A percentile compares a stretch with the other conserved stretches of the same genome.
These are phyloP conservation scores for Hypsibius dujardini DNA, from an alignment of 1,140 invertebrate genomes.

Conservation along the genomic window DNA sequence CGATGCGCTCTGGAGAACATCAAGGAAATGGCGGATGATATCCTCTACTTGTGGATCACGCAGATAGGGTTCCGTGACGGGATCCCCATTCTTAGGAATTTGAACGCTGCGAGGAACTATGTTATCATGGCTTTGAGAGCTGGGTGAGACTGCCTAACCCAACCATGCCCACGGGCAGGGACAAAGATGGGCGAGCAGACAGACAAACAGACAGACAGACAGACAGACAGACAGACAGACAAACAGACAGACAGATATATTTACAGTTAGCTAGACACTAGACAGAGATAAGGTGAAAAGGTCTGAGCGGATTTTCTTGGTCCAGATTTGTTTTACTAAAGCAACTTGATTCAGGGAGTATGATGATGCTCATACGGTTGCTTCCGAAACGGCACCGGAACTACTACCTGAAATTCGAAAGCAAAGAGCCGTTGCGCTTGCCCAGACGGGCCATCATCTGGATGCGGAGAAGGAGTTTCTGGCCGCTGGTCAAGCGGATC, in stretches of 20 bases:
- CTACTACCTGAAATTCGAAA: neutral
- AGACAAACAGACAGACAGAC: too few relatives aligned
- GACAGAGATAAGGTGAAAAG: slow-evolving; percentile 77
- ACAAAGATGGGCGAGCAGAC: slow-evolving; percentile 37
- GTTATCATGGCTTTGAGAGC: neutral
- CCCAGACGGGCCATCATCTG: neutral
- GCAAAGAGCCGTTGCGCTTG: neutral
- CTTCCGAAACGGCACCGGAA: neutral
- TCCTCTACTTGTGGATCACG: slow-evolving; percentile 10
- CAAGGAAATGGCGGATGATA: slow-evolving; percentile 16
- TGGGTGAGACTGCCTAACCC: slow-evolving; percentile 34
- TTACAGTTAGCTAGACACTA: slow-evolving; percentile 49
- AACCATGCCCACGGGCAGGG: slow-evolving; percentile 38
- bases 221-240: too few relatives aligned
- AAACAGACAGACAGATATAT: too few relatives aligned
- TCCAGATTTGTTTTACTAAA: slow-evolving; percentile 31
- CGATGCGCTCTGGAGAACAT: slow-evolving; percentile 26
- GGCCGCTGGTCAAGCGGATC: neutral
- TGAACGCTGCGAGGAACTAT: neutral
- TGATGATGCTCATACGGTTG: neutral
- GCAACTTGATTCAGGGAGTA: slow-evolving; percentile 49
- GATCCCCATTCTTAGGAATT: neutral
- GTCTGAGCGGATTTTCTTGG: slow-evolving; percentile 72
- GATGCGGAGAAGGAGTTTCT: neutral
- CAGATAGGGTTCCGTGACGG: neutral